phyloP scores from a whole-genome alignment of 2,113 vertebrate genomes.

The Thymallus thymallus region DNA sequence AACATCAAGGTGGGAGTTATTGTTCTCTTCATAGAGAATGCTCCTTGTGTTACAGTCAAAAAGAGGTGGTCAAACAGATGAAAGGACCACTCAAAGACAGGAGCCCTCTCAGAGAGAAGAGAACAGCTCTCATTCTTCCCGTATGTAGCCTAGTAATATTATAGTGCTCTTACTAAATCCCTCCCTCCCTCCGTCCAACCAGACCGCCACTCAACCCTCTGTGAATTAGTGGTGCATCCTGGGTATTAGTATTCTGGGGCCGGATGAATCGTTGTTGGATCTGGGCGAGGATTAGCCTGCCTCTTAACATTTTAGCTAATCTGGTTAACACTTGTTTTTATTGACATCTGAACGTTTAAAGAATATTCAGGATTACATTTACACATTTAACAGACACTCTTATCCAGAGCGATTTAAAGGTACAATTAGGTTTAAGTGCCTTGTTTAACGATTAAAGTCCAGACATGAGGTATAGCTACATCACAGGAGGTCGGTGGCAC shows the following conservation, averaged over 20 bases:
- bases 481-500: too few relatives aligned
- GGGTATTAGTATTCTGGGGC: slow-evolving; percentile 71
- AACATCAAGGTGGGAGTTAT: neutral
- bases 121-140: slow-evolving; percentile 16
- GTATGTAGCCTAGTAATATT: slow-evolving; percentile 36
- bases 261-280: slow-evolving; percentile 55
- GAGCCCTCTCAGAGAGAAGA: neutral
- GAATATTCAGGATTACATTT: too few relatives aligned
- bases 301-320: slow-evolving; percentile 73
- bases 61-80: neutral
- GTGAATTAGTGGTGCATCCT: slow-evolving; percentile 51
- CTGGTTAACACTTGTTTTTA: slow-evolving; percentile 81
- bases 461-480: slow-evolving; percentile 34
- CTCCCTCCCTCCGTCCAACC: slow-evolving; percentile 38
- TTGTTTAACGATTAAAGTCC: slow-evolving; percentile 23
- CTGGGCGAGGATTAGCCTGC: slow-evolving; percentile 70
- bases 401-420: too few relatives aligned
- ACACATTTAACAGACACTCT: too few relatives aligned
- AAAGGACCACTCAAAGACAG: slow-evolving; percentile 8
- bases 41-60: neutral
- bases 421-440: too few relatives aligned
- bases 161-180: slow-evolving; percentile 25
- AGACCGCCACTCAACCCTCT: slow-evolving; percentile 50
- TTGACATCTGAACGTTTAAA: slow-evolving; percentile 63
- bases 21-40: neutral